These are phyloP conservation scores for Hermaeophaga mercurialis DNA, from an alignment of 2,888 invertebrate species.

Conservation along the genomic window DNA sequence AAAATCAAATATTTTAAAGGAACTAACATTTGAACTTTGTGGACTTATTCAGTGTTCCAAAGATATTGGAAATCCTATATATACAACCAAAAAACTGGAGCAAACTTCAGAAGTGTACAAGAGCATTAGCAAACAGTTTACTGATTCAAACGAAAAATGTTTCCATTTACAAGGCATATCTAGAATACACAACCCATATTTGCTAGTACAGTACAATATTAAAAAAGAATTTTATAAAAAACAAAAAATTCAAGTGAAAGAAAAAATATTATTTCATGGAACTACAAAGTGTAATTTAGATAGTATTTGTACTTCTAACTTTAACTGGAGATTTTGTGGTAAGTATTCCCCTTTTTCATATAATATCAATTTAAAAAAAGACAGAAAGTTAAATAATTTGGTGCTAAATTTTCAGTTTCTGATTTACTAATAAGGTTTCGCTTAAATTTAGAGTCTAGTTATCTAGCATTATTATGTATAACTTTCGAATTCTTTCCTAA, in stretches of 20 bases:
- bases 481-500: too few relatives aligned
- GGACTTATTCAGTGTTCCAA: too few relatives aligned
- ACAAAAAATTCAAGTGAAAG: neutral
- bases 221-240: neutral
- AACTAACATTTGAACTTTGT: too few relatives aligned
- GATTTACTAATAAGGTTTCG: too few relatives aligned
- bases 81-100: slow-evolving; percentile 5
- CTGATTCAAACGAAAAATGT: neutral
- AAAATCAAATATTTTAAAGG: too few relatives aligned
- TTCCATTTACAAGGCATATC: slow-evolving; percentile 1
- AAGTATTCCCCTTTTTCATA: too few relatives aligned
- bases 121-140: neutral
- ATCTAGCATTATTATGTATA: too few relatives aligned
- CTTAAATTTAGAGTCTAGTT: too few relatives aligned
- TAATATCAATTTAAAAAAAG: too few relatives aligned
- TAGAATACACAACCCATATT: slow-evolving; percentile 11
- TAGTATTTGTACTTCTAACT: slow-evolving; percentile 6
- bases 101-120: slow-evolving; percentile 8
- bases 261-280: slow-evolving; percentile 10
- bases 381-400: too few relatives aligned
- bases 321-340: slow-evolving; percentile 11
- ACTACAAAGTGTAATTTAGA: slow-evolving; percentile 1
- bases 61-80: neutral
- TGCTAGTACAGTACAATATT: slow-evolving; percentile 7
- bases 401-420: too few relatives aligned